These are phyloP conservation scores for Drosophila nasuta DNA, from an alignment of 1,140 invertebrate species.

Conservation along the genomic window DNA sequence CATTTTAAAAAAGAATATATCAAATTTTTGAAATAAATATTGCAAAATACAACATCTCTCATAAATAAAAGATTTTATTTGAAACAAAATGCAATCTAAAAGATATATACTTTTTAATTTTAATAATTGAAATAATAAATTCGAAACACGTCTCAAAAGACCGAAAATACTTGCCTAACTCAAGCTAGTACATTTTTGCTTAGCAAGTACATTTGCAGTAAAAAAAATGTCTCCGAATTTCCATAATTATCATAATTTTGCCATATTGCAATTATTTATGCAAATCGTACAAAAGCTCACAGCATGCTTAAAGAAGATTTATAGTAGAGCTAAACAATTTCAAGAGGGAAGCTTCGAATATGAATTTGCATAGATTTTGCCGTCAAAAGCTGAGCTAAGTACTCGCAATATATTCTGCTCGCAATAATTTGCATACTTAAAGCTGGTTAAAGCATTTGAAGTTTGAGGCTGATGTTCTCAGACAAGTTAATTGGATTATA, in stretches of 20 bases:
- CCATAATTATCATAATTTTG: no score
- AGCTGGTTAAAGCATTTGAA: not conserved
- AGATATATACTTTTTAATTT: no score
- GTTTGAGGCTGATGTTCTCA: not conserved
- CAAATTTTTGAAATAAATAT: no score
- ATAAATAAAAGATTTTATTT: no score
- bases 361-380: not conserved
- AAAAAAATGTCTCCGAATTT: not conserved
- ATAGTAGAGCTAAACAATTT: not conserved
- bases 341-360: not conserved
- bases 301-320: not conserved
- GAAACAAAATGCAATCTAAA: no score
- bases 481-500: conserved; percentile 39
- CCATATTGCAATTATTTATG: not conserved
- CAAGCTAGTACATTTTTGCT: no score
- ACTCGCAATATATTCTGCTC: not conserved
- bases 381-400: not conserved
- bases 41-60: no score
- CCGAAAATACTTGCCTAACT: no score
- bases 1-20: no score
- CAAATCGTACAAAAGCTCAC: not conserved
- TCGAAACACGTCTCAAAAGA: no score
- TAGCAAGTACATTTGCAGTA: no score
- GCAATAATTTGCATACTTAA: conserved; percentile 5
- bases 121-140: no score